phyloP scores from a whole-genome alignment of 2,113 vertebrate genomes.

The Engystomops pustulosus region DNA sequence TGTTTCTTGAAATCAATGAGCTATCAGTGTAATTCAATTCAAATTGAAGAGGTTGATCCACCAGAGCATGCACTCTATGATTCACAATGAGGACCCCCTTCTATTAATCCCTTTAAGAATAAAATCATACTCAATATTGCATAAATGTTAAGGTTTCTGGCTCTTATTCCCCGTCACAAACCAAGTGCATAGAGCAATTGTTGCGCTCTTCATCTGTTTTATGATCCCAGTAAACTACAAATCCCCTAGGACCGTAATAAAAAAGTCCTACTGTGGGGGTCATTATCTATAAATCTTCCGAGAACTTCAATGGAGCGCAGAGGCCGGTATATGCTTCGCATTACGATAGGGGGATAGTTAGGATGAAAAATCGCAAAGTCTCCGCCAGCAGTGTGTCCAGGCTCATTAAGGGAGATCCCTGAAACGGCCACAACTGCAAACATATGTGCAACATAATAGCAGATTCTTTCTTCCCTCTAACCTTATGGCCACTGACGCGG shows the following conservation, averaged over 20 bases:
- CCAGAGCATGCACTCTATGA: not conserved
- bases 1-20: too few relatives aligned
- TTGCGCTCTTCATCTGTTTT: conserved; percentile 25
- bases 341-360: conserved; percentile 36
- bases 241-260: not conserved
- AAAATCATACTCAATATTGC: not conserved
- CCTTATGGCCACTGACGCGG: conserved; percentile 37
- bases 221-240: conserved; percentile 37
- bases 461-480: conserved; percentile 50
- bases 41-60: not conserved
- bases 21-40: too few relatives aligned
- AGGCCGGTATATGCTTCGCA: conserved; percentile 23
- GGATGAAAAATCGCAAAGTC: conserved; percentile 44
- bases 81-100: not conserved
- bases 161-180: not conserved
- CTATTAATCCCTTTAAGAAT: not conserved
- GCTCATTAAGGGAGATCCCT: conserved; percentile 50
- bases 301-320: conserved; percentile 19
- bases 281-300: conserved; percentile 48
- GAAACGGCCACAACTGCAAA: conserved; percentile 51
- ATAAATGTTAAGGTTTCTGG: not conserved
- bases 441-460: conserved; percentile 52
- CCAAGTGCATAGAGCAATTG: not conserved
- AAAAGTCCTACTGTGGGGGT: conserved; percentile 16
- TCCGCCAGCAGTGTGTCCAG: conserved; percentile 48